Base-by-base conservation (phyloP, 2,888 invertebrate genomes). In the Psococerastis gibbosa region DNA sequence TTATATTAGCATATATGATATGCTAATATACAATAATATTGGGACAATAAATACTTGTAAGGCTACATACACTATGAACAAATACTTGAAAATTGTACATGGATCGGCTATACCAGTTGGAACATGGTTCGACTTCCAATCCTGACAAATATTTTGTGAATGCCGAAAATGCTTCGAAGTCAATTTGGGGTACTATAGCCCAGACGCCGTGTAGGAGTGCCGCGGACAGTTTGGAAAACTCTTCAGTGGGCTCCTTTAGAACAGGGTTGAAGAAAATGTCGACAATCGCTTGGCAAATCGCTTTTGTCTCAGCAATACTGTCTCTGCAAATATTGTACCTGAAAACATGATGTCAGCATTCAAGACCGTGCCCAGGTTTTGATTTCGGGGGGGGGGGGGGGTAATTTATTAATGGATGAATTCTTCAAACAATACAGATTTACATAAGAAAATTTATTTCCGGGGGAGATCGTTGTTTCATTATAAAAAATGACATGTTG, bases 171-270 rank as follows among this genome's bases (percentile, higher is more conserved):
- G 71, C 66, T 4, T 65, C 59, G 1, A 72, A 64, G 4, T 77
- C 62, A 0, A 80, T 61, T 27, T 65, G 59, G 1, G 78, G 77
- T 56, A 75, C 74, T 34, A 78, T 61, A 3, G 68, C 68, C 75
- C 75, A 77, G 55, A 84, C 60, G 0, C 81, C 81, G 41, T 75
- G 65, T 2, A 82, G 56, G 54, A 84, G 61, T 1, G 72, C 68
- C 1, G 56, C 58, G 0, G 77, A 65, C 73, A 81, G 75, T 50
- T 69, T 60, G 42, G 73, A 62, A 58, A 80, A 84, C 43, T 74
- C 65, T 33, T 72, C 62, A 0, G 69, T 69, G 2, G 70, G 70
- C 35, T 68, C 64, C 42, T 67, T 65, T 8, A 83, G 55, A 22
- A 67, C 65, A 0, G 80, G 79, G 6, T 66, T 63, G 53, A 69